phyloP scores from a whole-genome alignment of 2,888 invertebrate species.

The Apodemia zela region DNA sequence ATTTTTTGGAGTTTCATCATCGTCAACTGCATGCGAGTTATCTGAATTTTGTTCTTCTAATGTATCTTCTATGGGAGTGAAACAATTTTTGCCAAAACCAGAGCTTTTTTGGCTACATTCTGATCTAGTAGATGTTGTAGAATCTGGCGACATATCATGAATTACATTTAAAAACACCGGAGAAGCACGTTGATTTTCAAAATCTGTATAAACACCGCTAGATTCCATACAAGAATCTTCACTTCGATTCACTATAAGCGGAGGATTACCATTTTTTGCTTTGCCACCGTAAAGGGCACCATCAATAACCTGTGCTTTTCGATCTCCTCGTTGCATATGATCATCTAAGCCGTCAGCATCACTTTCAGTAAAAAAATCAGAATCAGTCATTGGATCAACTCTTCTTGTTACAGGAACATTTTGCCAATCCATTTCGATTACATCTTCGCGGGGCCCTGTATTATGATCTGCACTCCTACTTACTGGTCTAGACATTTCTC shows the following conservation, averaged over 20 bases:
- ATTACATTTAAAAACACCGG: constrained; percentile 79
- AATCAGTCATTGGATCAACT: constrained; percentile 94
- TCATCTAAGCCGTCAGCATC: constrained; percentile 93
- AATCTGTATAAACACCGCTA: constrained; percentile 93
- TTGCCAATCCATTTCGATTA: constrained; percentile 78
- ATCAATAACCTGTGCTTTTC: constrained; percentile 91
- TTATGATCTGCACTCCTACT: constrained; percentile 90
- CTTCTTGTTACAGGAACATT: constrained; percentile 83
- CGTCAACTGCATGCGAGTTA: constrained; percentile 43
- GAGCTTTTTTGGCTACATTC: constrained; percentile 74
- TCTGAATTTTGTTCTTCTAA: constrained; percentile 49
- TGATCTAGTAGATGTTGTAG: constrained; percentile 77
- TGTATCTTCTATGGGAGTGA: constrained; percentile 51
- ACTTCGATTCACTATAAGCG: constrained; percentile 76
- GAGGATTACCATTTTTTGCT: constrained; percentile 76
- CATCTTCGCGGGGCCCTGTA: constrained; percentile 75
- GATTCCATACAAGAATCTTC: constrained; percentile 94
- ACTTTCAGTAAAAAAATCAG: constrained; percentile 94
- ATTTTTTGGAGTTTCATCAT: constrained; percentile 60
- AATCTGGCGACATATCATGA: constrained; percentile 86
- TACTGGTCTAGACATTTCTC: constrained; percentile 92
- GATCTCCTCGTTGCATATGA: constrained; percentile 84
- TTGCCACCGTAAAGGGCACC: constrained; percentile 92
- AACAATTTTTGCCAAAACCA: constrained; percentile 53
- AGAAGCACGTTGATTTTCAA: constrained; percentile 83